phyloP scores from a whole-genome alignment of 1,140 invertebrate species.

The Dendroctonus ponderosae region DNA sequence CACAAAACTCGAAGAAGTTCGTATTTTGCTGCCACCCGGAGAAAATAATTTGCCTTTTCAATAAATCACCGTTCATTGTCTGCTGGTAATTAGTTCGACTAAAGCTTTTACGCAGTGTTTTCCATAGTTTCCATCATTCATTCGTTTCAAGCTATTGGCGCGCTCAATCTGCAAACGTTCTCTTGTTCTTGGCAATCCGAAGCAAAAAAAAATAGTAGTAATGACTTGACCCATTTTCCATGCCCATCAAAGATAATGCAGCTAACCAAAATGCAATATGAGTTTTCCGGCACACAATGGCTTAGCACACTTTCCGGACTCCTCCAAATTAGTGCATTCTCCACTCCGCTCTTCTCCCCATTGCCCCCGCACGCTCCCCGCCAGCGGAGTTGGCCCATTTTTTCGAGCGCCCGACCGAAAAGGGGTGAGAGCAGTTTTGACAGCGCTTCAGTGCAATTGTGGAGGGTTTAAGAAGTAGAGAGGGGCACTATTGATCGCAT shows the following conservation, averaged over 20 bases:
- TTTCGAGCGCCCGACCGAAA: conserved; percentile 23
- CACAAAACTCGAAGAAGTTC: too few relatives aligned
- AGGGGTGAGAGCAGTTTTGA: conserved; percentile 47
- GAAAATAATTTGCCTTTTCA: not conserved
- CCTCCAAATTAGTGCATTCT: conserved; percentile 12
- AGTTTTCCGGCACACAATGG: not conserved
- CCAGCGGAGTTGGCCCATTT: conserved; percentile 21
- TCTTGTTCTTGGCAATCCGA: too few relatives aligned
- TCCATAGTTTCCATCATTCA: too few relatives aligned
- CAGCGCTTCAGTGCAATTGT: conserved; percentile 52
- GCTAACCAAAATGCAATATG: too few relatives aligned
- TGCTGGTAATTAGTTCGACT: too few relatives aligned
- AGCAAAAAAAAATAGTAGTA: too few relatives aligned
- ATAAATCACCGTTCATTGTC: too few relatives aligned
- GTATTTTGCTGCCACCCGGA: not conserved
- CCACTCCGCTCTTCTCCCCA: not conserved
- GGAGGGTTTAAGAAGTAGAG: conserved; percentile 52
- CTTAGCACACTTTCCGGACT: conserved; percentile 11
- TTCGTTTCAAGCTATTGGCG: too few relatives aligned
- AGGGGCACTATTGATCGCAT: conserved; percentile 52
- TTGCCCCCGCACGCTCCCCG: not conserved
- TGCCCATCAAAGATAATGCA: too few relatives aligned
- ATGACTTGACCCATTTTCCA: too few relatives aligned
- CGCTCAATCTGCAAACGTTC: too few relatives aligned
- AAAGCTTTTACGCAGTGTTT: too few relatives aligned